Percentiles rank a stretch among this genome's conserved stretches.
These are phyloP conservation scores for Mixornis gularis DNA, from an alignment of 2,113 vertebrate genomes.

Conservation along the genomic window DNA sequence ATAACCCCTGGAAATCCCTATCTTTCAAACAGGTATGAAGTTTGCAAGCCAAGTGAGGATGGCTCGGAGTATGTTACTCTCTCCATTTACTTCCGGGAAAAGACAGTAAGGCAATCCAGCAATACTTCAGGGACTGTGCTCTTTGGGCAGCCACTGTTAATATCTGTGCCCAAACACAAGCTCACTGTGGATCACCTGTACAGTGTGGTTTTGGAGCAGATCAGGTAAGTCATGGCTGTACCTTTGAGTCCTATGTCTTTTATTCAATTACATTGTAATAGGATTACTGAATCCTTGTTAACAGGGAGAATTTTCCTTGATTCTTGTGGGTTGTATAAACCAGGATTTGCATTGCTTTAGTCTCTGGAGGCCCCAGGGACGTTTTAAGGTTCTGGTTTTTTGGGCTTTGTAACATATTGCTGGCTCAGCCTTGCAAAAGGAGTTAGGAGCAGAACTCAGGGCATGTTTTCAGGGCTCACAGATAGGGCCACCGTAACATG, in stretches of 20 bases:
- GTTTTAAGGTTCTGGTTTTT: not conserved
- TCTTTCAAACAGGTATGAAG: constrained; percentile 81
- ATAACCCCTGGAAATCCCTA: not conserved
- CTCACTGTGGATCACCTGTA: constrained; percentile 84
- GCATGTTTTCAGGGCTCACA: not conserved
- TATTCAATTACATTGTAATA: not conserved
- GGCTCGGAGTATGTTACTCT: constrained; percentile 75
- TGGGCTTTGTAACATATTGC: not conserved
- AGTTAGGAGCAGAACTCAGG: not conserved
- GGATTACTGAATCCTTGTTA: not conserved
- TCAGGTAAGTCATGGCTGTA: constrained; percentile 76
- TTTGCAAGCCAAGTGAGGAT: constrained; percentile 58
- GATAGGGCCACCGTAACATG: not conserved
- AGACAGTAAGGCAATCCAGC: constrained; percentile 78
- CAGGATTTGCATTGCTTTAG: not conserved
- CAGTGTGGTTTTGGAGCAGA: constrained; percentile 81
- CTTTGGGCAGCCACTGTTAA: constrained; percentile 90
- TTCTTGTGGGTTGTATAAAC: not conserved
- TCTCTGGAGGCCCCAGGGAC: not conserved
- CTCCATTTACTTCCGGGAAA: constrained; percentile 91
- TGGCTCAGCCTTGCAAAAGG: not conserved
- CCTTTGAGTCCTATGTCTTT: rapidly evolving
- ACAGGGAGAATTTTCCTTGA: not conserved
- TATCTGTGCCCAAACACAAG: constrained; percentile 86
- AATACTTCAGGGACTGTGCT: constrained; percentile 80